These are phyloP conservation scores for Psittacula cyanocephala DNA, from an alignment of 2,113 vertebrate genomes.

Conservation along the genomic window DNA sequence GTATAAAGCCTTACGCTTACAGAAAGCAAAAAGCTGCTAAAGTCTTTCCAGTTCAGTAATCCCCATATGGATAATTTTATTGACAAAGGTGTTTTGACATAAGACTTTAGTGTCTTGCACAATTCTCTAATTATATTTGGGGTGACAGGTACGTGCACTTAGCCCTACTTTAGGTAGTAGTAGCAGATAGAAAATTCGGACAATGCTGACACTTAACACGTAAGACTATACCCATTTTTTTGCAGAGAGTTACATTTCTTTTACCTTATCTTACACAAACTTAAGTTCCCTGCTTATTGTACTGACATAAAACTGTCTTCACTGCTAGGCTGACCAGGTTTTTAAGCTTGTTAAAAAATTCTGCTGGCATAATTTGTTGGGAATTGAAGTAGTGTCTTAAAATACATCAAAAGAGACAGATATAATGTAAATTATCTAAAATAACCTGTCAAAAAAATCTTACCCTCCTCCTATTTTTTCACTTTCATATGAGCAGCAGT, in stretches of 20 bases:
- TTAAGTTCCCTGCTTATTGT: not conserved
- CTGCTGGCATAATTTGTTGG: not conserved
- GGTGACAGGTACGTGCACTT: not conserved
- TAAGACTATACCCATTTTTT: not conserved
- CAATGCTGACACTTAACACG: not conserved
- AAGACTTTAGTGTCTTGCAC: not conserved
- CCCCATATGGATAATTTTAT: not conserved
- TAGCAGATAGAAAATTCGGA: not conserved
- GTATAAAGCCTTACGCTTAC: not conserved
- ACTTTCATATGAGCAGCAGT: not conserved
- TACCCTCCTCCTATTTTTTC: not conserved
- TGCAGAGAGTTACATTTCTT: not conserved
- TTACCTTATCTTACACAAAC: not conserved
- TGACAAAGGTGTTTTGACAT: not conserved
- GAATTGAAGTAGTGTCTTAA: not conserved
- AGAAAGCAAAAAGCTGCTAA: not conserved
- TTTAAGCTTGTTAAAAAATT: not conserved
- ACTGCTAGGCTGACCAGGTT: not conserved
- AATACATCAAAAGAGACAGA: not conserved
- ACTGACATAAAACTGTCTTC: not conserved
- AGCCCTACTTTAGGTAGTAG: not conserved
- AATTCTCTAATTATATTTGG: not conserved
- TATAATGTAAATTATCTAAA: not conserved
- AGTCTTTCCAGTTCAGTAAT: not conserved
- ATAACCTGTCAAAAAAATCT: not conserved